phyloP scores from a whole-genome alignment of 2,113 vertebrate genomes.

The Saccopteryx bilineata region DNA sequence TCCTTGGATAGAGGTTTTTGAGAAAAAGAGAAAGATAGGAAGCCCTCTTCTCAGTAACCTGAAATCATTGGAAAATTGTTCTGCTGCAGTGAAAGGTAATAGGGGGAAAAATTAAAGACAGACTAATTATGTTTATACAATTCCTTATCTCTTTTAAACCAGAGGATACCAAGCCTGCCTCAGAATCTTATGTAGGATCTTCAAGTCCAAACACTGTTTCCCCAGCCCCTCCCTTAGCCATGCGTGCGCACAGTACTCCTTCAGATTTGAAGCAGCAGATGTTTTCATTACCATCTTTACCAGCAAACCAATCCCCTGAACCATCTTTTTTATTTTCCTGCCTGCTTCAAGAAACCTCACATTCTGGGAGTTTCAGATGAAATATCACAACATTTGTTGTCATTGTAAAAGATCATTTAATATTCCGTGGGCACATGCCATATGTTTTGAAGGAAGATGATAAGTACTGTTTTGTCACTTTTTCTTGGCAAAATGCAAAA shows the following conservation, averaged over 20 bases:
- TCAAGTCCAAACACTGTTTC: constrained; percentile 41
- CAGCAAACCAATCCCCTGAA: constrained; percentile 67
- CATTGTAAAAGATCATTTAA: constrained; percentile 87
- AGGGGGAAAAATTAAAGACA: not conserved
- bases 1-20: not conserved
- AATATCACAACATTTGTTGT: constrained; percentile 84
- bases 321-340: constrained; percentile 69
- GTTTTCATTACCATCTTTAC: constrained; percentile 66
- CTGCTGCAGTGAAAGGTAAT: not conserved
- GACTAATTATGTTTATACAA: not conserved
- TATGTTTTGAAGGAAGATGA: constrained; percentile 90
- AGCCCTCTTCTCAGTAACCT: not conserved
- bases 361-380: constrained; percentile 80
- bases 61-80: not conserved
- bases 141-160: constrained; percentile 38
- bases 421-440: constrained; percentile 88
- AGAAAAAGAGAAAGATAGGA: not conserved
- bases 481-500: constrained; percentile 85
- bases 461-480: constrained; percentile 89
- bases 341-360: constrained; percentile 74
- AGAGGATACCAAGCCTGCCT: constrained; percentile 1
- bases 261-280: constrained; percentile 64
- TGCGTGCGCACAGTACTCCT: constrained; percentile 32
- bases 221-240: not conserved
- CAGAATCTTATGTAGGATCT: constrained; percentile 30